Conservation (phyloP, 2,113 vertebrate species). For the Tragelaphus strepsiceros region DNA sequence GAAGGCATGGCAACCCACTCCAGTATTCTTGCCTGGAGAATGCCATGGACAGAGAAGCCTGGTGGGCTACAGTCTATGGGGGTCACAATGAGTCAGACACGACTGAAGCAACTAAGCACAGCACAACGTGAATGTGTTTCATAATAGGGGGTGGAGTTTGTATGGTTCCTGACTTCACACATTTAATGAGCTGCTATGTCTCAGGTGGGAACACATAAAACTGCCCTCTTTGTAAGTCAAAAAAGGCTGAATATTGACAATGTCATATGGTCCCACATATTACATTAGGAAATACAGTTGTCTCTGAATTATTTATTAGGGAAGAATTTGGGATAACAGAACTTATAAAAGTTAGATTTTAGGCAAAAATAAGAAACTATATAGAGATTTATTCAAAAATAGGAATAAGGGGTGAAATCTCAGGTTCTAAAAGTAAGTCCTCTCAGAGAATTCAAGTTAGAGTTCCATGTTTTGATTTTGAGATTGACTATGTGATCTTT, state of each 20-base stretch:
- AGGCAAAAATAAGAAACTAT: neutral
- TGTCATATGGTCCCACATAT: neutral
- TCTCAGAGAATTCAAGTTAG: neutral
- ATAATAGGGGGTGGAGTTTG: accelerated
- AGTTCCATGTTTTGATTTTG: neutral
- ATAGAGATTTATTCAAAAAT: neutral
- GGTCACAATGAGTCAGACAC: neutral
- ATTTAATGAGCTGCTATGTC: neutral
- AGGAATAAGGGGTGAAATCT: neutral
- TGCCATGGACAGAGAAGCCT: neutral
- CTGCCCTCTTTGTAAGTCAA: neutral
- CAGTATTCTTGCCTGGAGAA: neutral
- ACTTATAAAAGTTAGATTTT: neutral
- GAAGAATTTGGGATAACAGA: neutral
- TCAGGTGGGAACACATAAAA: neutral
- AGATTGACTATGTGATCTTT: neutral
- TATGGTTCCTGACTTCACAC: neutral
- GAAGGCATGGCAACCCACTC: neutral
- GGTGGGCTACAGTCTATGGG: neutral
- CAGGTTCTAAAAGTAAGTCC: neutral
- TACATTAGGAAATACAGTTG: neutral
- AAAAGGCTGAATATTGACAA: neutral
- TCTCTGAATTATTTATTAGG: neutral
- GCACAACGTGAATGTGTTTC: neutral
- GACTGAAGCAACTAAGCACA: neutral